Evolutionary conservation across 30 jellyfish, hydroid and myxozoan genomes (phyloP), one percentile per base, ranked within the genome.

Genomic region (Turritopsis rubra): DNA sequence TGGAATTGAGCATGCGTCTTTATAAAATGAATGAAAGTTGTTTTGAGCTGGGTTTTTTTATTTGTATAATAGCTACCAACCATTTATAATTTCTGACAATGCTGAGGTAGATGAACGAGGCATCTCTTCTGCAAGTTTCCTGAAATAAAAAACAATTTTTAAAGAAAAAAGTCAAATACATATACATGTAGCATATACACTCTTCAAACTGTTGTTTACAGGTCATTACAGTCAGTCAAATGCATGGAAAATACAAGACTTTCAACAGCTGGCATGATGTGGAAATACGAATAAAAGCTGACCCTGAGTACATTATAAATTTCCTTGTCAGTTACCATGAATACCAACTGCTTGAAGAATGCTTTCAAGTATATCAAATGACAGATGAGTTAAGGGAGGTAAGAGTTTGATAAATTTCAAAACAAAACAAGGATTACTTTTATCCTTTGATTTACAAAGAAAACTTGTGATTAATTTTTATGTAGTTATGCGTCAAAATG

Each of bases 231-330:
- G 77, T 27, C 77, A 68, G 77, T 68, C 54, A 20, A 22, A 80
- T 25, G 87, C 28, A 52, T 77, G 87, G 54, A 31, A 41, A 80
- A 80, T 53, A 28, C 82, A 26, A 79, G 54, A 20, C 77, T 21
- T 85, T 84, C 52, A 60, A 88, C 5, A 74, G 65, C 28, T 92
- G 98, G 98, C 95, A 92, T 53, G 98, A 92, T 66, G 86, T 88
- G 72, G 60, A 53, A 7, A 87, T 65, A 31, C 75, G 81, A 21
- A 83, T 73, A 4, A 86, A 75, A 26, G 71, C 28, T 7, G 87
- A 92, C 23, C 98, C 98, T 19, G 95, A 87, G 22, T 71, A 85
- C 76, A 66, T 92, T n/a, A 52, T 90, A 18, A 60, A 72, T 30
- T 79, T 84, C 21, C 88, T 92, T 23, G 73, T 87, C 73, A 82